Conservation (phyloP, 2,888 invertebrate species). For the Pyrrhia umbra region DNA sequence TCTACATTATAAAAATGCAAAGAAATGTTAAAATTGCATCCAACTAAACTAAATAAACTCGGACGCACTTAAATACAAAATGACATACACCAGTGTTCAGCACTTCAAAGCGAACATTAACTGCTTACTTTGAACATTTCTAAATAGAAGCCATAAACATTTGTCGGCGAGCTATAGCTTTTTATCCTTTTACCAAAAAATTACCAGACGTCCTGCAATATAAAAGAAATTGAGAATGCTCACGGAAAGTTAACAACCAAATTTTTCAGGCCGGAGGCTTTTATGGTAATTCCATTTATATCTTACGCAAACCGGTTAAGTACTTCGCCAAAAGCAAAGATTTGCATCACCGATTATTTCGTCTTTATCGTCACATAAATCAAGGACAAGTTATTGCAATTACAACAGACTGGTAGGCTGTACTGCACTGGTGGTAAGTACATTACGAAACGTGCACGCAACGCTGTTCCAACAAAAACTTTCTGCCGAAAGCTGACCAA, state of each 20-base stretch:
- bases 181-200: slow-evolving; percentile 58
- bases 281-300: slow-evolving; percentile 23
- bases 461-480: slow-evolving; percentile 76
- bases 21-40: slow-evolving; percentile 5
- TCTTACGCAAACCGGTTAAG: slow-evolving; percentile 29
- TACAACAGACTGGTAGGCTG: slow-evolving; percentile 63
- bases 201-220: slow-evolving; percentile 51
- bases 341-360: slow-evolving; percentile 66
- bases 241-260: slow-evolving; percentile 28
- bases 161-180: slow-evolving; percentile 59
- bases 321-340: slow-evolving; percentile 60
- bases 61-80: slow-evolving; percentile 54
- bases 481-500: slow-evolving; percentile 83
- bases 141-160: slow-evolving; percentile 70
- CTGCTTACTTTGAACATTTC: slow-evolving; percentile 68
- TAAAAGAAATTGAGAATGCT: slow-evolving; percentile 20
- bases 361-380: slow-evolving; percentile 65
- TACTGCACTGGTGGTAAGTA: slow-evolving; percentile 52
- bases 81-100: slow-evolving; percentile 65
- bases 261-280: slow-evolving; percentile 25
- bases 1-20: background rate
- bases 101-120: slow-evolving; percentile 74
- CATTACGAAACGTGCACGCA: slow-evolving; percentile 78
- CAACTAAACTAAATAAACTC: slow-evolving; percentile 21
- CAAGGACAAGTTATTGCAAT: slow-evolving; percentile 69